These are phyloP conservation scores for Anoplophora glabripennis DNA, from an alignment of 1,140 invertebrate species.

Conservation along the genomic window DNA sequence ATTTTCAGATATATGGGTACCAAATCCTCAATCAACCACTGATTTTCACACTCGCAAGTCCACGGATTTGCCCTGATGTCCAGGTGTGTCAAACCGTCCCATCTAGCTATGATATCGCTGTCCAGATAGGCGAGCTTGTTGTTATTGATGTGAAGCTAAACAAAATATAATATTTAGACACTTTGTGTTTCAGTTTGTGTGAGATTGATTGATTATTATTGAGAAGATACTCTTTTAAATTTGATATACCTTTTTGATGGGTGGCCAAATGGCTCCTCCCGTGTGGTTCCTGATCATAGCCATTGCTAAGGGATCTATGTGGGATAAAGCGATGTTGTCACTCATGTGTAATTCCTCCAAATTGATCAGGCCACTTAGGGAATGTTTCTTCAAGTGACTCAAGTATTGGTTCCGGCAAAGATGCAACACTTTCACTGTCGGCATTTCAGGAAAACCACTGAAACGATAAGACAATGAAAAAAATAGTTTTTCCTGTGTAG, in stretches of 20 bases:
- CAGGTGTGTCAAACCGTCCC: conserved; percentile 63
- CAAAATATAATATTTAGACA: too few relatives aligned
- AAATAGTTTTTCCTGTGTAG: too few relatives aligned
- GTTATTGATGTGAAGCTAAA: conserved; percentile 62
- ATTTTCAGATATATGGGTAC: conserved; percentile 50
- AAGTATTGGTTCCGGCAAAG: conserved; percentile 63
- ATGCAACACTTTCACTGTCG: conserved; percentile 59
- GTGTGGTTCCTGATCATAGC: conserved; percentile 49
- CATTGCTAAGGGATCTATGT: conserved; percentile 56
- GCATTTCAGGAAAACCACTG: conserved; percentile 61
- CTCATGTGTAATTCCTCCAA: conserved; percentile 55
- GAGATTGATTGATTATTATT: too few relatives aligned
- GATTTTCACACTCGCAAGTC: conserved; percentile 71
- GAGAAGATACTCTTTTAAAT: too few relatives aligned
- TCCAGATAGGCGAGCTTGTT: conserved; percentile 66
- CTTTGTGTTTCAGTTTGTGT: too few relatives aligned
- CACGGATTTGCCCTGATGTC: conserved; percentile 69
- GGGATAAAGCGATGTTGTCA: conserved; percentile 57
- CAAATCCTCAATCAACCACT: conserved; percentile 65
- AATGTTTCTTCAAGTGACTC: conserved; percentile 52
- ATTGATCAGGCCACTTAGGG: conserved; percentile 53
- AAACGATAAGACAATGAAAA: conserved; percentile 27
- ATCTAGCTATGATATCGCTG: conserved; percentile 56
- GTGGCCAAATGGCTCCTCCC: conserved; percentile 56
- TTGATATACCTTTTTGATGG: conserved; percentile 55